Conservation (phyloP, 2,797 vertebrate species). For the Catamblyrhynchus diadema region DNA sequence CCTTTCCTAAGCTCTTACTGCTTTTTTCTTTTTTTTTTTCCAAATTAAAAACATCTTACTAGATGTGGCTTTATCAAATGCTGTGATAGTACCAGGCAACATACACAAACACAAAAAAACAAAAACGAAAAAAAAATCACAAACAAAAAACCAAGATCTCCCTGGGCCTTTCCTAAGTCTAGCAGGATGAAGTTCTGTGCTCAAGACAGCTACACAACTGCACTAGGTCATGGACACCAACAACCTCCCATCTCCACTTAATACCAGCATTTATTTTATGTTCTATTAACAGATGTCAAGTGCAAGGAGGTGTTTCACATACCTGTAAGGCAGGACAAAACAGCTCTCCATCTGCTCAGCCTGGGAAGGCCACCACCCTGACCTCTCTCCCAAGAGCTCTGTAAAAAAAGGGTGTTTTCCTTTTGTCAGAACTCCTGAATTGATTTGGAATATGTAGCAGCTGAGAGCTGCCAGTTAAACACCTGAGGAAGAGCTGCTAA, state of each 20-base stretch:
- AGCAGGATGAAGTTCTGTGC: accelerated
- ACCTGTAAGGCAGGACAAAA: not conserved
- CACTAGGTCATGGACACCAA: not conserved
- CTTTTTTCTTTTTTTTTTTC: not conserved
- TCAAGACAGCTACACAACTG: not conserved
- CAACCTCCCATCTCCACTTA: not conserved
- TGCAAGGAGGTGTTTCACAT: not conserved
- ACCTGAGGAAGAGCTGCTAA: not conserved
- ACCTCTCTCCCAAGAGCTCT: not conserved
- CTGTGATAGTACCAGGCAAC: too few relatives aligned
- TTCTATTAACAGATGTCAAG: not conserved
- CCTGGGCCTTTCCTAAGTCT: not conserved
- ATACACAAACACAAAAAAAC: not conserved
- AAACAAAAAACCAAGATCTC: not conserved
- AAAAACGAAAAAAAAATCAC: too few relatives aligned
- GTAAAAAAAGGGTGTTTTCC: not conserved
- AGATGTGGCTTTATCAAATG: too few relatives aligned
- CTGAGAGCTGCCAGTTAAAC: not conserved
- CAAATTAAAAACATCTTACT: too few relatives aligned
- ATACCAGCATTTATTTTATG: not conserved
- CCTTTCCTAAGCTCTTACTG: not conserved
- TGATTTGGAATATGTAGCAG: not conserved
- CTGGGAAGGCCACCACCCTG: not conserved
- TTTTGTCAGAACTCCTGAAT: not conserved
- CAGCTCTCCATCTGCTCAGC: not conserved